A percentile compares a stretch with the other conserved stretches of the same genome.
These are phyloP conservation scores for Megalops atlanticus DNA, from an alignment of 2,113 vertebrate species.

Conservation along the genomic window DNA sequence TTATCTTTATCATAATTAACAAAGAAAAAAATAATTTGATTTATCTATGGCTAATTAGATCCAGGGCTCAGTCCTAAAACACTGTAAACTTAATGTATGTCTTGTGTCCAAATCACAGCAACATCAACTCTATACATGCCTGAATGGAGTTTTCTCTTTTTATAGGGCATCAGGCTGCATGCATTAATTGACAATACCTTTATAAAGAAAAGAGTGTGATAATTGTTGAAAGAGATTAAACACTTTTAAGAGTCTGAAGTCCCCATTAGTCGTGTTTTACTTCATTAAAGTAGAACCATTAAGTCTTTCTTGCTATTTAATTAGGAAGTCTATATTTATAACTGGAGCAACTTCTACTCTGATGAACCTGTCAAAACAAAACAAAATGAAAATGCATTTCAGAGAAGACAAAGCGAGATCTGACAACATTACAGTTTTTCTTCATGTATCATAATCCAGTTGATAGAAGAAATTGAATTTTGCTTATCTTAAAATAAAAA, in stretches of 20 bases:
- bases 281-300: constrained; percentile 33
- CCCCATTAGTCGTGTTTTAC: constrained; percentile 31
- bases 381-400: constrained; percentile 20
- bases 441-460: constrained; percentile 14
- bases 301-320: constrained; percentile 32
- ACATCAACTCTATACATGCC: neutral
- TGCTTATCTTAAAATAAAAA: constrained; percentile 57
- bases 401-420: constrained; percentile 18
- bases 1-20: no score
- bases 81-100: no score
- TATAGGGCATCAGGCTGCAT: neutral
- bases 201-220: constrained; percentile 30
- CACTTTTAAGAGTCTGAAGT: constrained; percentile 23
- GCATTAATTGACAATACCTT: constrained; percentile 26
- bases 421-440: neutral
- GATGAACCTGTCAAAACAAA: constrained; percentile 29
- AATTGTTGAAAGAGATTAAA: constrained; percentile 31
- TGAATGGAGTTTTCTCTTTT: neutral
- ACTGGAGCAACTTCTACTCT: constrained; percentile 18
- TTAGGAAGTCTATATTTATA: constrained; percentile 32
- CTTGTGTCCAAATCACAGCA: no score
- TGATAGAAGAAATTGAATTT: constrained; percentile 31
- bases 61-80: neutral
- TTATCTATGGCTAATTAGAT: neutral
- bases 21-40: no score